Evolutionary conservation across 2,113 vertebrate species (phyloP).

Genomic region (Aldabrachelys gigantea): DNA sequence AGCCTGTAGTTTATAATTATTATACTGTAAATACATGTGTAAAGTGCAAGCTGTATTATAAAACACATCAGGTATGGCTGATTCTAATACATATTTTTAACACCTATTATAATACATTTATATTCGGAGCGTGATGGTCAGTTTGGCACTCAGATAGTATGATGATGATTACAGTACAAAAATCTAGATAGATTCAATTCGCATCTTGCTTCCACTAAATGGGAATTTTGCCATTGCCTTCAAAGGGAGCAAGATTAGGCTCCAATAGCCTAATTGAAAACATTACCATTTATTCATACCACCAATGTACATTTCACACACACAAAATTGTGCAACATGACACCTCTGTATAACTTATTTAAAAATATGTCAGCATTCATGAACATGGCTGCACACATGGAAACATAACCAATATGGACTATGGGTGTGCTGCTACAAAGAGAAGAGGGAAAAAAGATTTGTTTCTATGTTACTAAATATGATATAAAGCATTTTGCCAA

Average conservation of each 20-base stretch:
- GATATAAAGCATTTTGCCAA: background rate
- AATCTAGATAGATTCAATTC: background rate
- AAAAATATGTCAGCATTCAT: background rate
- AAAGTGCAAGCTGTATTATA: background rate
- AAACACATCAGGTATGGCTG: background rate
- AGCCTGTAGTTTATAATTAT: background rate
- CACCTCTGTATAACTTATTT: background rate
- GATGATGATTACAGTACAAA: background rate
- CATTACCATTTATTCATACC: background rate
- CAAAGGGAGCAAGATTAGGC: background rate
- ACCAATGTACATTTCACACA: background rate
- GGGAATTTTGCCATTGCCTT: background rate
- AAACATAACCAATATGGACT: background rate
- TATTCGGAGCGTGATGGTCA: background rate
- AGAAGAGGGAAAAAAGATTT: background rate
- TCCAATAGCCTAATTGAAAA: background rate
- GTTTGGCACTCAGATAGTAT: background rate
- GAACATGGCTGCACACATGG: background rate
- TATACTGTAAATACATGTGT: background rate
- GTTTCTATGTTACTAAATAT: background rate
- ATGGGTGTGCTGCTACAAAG: background rate
- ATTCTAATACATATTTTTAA: background rate
- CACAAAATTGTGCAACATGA: background rate
- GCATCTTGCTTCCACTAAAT: background rate
- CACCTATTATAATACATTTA: background rate